Conservation (phyloP, 2,113 vertebrate species). For the Trematomus loennbergii region DNA sequence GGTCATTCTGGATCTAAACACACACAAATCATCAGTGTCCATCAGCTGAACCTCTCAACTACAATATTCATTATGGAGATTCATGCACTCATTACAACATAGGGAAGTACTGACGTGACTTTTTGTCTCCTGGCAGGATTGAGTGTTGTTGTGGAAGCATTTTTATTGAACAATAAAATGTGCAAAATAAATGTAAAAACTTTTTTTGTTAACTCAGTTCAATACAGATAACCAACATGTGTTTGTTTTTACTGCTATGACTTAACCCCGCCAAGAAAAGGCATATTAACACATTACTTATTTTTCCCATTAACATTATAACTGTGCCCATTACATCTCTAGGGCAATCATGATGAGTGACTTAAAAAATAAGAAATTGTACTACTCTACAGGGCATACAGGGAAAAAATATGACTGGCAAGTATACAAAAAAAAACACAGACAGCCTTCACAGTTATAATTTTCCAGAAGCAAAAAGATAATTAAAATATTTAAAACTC, state of each 20-base stretch:
- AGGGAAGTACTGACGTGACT: background rate
- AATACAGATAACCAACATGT: background rate
- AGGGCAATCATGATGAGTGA: background rate
- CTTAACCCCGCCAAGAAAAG: background rate
- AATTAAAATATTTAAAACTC: constrained; percentile 73
- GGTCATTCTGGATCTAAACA: constrained; percentile 95
- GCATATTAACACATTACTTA: background rate
- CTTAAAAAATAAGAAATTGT: background rate
- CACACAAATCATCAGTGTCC: constrained; percentile 8
- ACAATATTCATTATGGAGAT: background rate
- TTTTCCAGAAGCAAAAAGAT: background rate
- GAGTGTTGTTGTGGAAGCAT: background rate
- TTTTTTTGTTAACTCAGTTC: background rate
- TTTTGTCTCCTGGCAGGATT: background rate
- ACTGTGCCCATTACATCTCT: background rate
- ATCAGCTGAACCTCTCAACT: background rate
- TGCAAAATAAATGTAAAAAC: background rate
- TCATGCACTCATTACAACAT: background rate
- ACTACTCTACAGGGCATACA: background rate
- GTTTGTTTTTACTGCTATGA: background rate
- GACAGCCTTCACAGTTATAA: background rate
- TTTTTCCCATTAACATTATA: background rate
- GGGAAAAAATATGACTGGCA: background rate
- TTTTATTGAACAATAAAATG: background rate
- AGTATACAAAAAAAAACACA: background rate